A percentile compares a stretch with the other conserved stretches of the same genome.
phyloP scores from a whole-genome alignment of 2,797 vertebrate species.

The Pipistrellus nathusii region DNA sequence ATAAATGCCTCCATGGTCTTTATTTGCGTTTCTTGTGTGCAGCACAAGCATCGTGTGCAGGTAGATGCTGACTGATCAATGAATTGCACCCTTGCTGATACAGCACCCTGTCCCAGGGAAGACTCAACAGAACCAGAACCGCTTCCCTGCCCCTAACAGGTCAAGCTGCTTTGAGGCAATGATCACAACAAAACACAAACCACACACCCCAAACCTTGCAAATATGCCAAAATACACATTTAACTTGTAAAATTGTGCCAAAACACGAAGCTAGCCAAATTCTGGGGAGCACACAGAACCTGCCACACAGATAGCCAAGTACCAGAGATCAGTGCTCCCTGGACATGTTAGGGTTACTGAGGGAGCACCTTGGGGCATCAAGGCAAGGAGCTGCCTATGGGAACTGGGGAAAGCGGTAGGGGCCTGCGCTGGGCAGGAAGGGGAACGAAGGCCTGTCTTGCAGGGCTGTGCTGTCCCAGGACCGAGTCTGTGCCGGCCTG shows the following conservation, averaged over 20 bases:
- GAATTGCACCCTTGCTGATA: neutral
- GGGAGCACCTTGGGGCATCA: neutral
- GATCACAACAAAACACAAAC: constrained; percentile 15
- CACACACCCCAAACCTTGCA: neutral
- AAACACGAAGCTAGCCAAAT: too few relatives aligned
- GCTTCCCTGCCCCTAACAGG: neutral
- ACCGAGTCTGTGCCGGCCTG: too few relatives aligned
- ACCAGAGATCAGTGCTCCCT: neutral
- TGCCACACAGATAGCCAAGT: neutral
- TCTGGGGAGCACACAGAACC: neutral
- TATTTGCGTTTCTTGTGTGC: neutral
- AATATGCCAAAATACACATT: neutral
- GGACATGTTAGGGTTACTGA: neutral
- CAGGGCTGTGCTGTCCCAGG: neutral
- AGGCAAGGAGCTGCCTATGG: neutral
- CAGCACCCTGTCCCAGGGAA: neutral
- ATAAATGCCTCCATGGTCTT: neutral
- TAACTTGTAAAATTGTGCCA: neutral
- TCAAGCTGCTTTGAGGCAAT: neutral
- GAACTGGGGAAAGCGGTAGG: too few relatives aligned
- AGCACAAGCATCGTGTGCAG: too few relatives aligned
- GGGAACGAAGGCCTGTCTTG: neutral
- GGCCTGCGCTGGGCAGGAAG: neutral
- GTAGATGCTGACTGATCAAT: neutral
- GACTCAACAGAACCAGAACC: neutral